Evolutionary conservation across 2,113 vertebrate genomes (phyloP).

Genomic region (Saguinus midas): DNA sequence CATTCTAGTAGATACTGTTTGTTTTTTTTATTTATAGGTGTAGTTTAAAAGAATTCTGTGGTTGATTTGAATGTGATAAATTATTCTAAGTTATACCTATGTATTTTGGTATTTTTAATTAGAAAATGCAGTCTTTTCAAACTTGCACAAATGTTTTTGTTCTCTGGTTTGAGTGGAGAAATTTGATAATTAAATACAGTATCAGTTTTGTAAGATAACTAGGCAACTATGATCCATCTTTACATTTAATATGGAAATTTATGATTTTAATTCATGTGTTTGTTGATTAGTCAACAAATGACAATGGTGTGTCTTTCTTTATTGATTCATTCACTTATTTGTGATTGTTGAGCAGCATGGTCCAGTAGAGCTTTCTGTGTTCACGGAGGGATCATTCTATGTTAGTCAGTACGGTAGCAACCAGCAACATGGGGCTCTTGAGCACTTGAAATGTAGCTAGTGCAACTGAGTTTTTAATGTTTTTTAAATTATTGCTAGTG

Average conservation of each 20-base stretch:
- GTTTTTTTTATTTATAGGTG: not conserved
- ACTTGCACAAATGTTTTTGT: not conserved
- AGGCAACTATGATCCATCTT: not conserved
- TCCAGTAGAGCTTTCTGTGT: not conserved
- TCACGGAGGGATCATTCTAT: not conserved
- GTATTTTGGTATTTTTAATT: not conserved
- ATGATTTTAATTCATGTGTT: not conserved
- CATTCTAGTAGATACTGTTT: not conserved
- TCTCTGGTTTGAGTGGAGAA: not conserved
- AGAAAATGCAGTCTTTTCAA: not conserved
- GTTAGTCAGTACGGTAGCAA: not conserved
- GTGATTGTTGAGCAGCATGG: not conserved
- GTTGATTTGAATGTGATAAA: not conserved
- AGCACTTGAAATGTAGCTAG: not conserved
- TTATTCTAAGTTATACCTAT: not conserved
- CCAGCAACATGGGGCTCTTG: not conserved
- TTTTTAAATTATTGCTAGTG: not conserved
- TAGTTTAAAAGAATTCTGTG: constrained; percentile 16
- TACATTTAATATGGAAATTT: not conserved
- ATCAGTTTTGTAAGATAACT: not conserved
- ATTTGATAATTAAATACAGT: not conserved
- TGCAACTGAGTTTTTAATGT: not conserved
- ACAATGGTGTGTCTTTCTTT: not conserved
- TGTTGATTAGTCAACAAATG: not conserved
- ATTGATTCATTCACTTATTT: not conserved